These are phyloP conservation scores for chimpanzee (Pan troglodytes) DNA, from an alignment of 2,113 vertebrate genomes.

Conservation along the genomic window NHGRI_mPanTro3-v2.1_pri NC_072403.2:156906001-156906500, in stretches of 20 bases:
- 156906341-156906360: not conserved
- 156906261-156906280: not conserved
- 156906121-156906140: not conserved
- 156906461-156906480: not conserved
- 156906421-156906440: not conserved
- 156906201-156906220: not conserved
- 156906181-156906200: not conserved
- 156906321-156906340: not conserved
- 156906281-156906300: slow-evolving; percentile 14
- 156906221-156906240: not conserved
- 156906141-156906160: not conserved
- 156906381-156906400: not conserved
- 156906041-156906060: not conserved
- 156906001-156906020: not conserved
- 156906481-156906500: not conserved
- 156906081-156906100: not conserved
- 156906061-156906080: not conserved
- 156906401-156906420: not conserved
- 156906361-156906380: not conserved
- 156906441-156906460: not conserved
- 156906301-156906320: not conserved
- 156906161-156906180: not conserved
- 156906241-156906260: not conserved
- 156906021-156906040: not conserved
- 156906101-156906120: not conserved